Evolutionary conservation across 2,888 invertebrate species (phyloP), one percentile per base, ranked within the genome.

Genomic region (Sepiola atlantica): DNA sequence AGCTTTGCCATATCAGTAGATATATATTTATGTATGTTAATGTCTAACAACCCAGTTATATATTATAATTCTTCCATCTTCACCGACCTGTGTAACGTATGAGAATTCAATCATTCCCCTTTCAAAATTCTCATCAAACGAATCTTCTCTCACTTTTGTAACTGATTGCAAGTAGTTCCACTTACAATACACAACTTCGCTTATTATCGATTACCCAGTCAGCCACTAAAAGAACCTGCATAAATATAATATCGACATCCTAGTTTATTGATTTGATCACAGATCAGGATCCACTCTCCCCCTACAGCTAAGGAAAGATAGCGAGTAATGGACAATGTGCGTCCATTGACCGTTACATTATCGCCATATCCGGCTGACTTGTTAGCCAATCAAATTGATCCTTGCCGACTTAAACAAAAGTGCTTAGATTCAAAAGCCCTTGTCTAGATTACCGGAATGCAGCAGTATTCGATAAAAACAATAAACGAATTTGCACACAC

Each of bases 311-410:
- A n/a, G 77, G 32, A 77, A 77, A 32, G n/a, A n/a, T 16, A n/a
- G 21, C 32, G 77, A 16, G 3, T 77, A n/a, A 10, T n/a, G 77
- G n/a, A 77, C 77, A n/a, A 77, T n/a, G n/a, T n/a, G 77, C 32
- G 77, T 4, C 3, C 77, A 77, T 16, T 77, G 77, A 77, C 77
- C 77, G n/a, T 77, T 77, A 77, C 77, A n/a, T 77, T n/a, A 77
- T 77, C 77, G 77, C n/a, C 77, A 77, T 77, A 77, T 77, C 77
- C 77, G 77, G n/a, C 32, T 77, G 77, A 77, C 77, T 77, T 77
- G 77, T 16, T n/a, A n/a, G 28, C 61, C 61, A 61, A 77, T 77
- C 77, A 77, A 77, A 77, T 16, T 77, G 77, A 77, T 77, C n/a
- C 77, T 77, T 10, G n/a, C n/a, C n/a, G n/a, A 14, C n/a, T 77